Conservation (phyloP, 2,113 vertebrate species). For the Silurus asotus region DNA sequence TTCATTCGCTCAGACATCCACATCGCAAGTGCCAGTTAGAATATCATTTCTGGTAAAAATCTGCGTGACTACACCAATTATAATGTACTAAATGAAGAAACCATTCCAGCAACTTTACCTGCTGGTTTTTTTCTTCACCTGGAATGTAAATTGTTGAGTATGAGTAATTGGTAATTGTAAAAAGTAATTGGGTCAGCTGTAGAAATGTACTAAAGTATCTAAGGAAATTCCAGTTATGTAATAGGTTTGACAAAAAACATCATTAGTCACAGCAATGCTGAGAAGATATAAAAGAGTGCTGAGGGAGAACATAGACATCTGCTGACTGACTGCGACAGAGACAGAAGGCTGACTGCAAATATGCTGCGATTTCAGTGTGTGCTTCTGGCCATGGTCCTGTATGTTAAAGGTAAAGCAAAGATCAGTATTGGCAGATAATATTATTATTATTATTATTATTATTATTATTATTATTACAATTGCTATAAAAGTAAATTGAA, state of each 20-base stretch:
- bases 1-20: background rate
- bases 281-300: background rate
- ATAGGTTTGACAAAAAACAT: background rate
- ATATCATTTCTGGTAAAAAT: no score
- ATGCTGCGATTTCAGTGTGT: conserved; percentile 13
- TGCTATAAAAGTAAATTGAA: background rate
- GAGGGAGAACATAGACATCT: background rate
- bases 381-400: conserved; percentile 17
- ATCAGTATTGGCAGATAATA: background rate
- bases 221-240: background rate
- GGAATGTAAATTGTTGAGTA: background rate
- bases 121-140: background rate
- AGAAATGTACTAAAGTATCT: no score
- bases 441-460: background rate
- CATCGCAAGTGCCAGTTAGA: background rate
- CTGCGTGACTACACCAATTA: no score
- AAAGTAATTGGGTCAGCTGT: background rate
- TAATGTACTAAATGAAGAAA: no score
- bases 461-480: no score
- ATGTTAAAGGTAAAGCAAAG: conserved; percentile 20
- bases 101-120: background rate
- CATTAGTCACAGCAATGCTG: background rate
- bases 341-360: background rate
- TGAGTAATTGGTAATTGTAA: no score
- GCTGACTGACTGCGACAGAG: background rate